Base-by-base conservation (phyloP, 2,888 invertebrate species). In the Junonia oenone region DNA sequence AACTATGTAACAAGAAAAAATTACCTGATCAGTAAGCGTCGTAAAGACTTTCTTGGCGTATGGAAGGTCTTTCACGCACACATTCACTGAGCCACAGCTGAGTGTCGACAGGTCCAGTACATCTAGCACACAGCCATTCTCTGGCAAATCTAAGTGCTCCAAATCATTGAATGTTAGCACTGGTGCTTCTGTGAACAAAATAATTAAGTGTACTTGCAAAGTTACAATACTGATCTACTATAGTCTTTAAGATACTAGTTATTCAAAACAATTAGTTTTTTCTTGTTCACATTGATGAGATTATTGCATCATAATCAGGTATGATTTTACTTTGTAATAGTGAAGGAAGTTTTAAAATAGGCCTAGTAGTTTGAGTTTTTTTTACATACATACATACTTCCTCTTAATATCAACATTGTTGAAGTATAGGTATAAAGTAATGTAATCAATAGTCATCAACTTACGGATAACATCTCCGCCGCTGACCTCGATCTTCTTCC, bases 391-490 rank as follows among this genome's bases (percentile, higher is more conserved):
- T n/a, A n/a, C n/a, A n/a, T n/a, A n/a, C n/a, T n/a, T n/a, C n/a
- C n/a, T n/a, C n/a, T n/a, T n/a, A 26, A 5, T 5, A 26, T 26
- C 6, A 26, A 3, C 26, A 26, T 26, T 26, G 26, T 5, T 6
- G 3, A 26, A 5, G 6, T 26, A 3, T 5, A 5, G 26, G 3
- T 3, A 26, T 26, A 26, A 26, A 6, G 4, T 6, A 22, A n/a
- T 43, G n/a, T 26, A 26, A 8, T n/a, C n/a, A n/a, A n/a, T 22
- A 22, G 22, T 22, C 22, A 13, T 0, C 15, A 2, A 54, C 75
- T 68, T 40, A 87, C 86, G 78, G 0, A 82, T 53, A 0, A 84
- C 76, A 56, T 86, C 83, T 0, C 66, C 78, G 0, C 83, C 83
- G 0, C 52, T 63, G 13, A 75, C 67, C 59, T 82, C 73, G 0